phyloP scores from a whole-genome alignment of 2,888 invertebrate species.

The Idaea straminata region DNA sequence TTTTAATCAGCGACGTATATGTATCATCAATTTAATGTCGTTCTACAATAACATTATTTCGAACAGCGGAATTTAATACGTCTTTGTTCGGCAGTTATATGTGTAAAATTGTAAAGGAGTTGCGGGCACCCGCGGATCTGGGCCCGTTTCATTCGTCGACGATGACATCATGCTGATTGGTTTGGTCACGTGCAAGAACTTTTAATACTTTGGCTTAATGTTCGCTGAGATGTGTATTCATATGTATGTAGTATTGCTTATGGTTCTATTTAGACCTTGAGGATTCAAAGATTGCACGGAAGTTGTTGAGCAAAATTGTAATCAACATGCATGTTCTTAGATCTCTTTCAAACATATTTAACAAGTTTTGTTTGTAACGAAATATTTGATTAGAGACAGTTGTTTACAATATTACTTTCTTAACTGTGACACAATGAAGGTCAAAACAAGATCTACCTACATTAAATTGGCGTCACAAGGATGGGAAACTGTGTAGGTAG shows the following conservation, averaged over 20 bases:
- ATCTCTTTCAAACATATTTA: background rate
- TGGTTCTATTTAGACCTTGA: constrained; percentile 16
- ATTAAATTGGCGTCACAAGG: constrained; percentile 7
- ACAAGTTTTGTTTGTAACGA: background rate
- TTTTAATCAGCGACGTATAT: background rate
- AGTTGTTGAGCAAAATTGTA: background rate
- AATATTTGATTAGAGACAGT: too few relatives aligned
- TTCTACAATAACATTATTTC: background rate
- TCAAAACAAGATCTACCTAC: constrained; percentile 11
- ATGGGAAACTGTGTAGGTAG: background rate
- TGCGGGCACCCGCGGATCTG: constrained; percentile 40
- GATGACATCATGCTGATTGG: constrained; percentile 41
- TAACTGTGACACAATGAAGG: background rate
- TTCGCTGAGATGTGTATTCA: constrained; percentile 20
- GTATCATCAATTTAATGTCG: background rate
- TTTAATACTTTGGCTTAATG: constrained; percentile 35
- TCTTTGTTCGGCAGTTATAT: constrained; percentile 11
- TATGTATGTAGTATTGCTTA: constrained; percentile 24
- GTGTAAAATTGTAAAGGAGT: constrained; percentile 30
- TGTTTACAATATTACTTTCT: constrained; percentile 1
- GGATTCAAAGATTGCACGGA: background rate
- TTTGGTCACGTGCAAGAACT: constrained; percentile 34
- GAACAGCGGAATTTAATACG: background rate
- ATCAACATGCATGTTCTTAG: background rate
- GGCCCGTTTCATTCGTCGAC: constrained; percentile 31